A percentile compares a stretch with the other conserved stretches of the same genome.
phyloP scores from a whole-genome alignment of 2,888 invertebrate species.

The Lysandra bellargus region DNA sequence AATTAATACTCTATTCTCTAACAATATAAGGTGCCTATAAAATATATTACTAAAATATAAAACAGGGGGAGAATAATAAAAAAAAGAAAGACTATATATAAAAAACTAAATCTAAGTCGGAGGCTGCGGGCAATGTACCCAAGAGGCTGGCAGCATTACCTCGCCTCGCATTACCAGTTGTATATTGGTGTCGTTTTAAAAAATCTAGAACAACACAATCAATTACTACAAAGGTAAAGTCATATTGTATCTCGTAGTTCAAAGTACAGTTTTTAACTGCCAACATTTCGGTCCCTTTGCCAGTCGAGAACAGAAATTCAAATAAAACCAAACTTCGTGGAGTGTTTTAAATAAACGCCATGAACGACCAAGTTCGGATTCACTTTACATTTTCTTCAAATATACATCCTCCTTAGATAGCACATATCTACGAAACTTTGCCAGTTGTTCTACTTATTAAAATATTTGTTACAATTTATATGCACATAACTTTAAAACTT shows the following conservation, averaged over 20 bases:
- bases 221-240: background rate
- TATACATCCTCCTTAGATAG: constrained; percentile 23
- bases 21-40: too few species aligned
- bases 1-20: too few species aligned
- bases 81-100: too few species aligned
- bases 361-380: constrained; percentile 18
- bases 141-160: too few species aligned
- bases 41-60: too few species aligned
- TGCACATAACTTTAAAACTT: background rate
- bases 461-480: constrained; percentile 5
- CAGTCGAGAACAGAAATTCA: constrained; percentile 8
- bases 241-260: background rate
- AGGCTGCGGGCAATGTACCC: too few species aligned
- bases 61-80: too few species aligned
- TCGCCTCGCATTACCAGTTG: too few species aligned
- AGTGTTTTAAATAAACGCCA: constrained; percentile 27
- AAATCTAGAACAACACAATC: background rate
- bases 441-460: constrained; percentile 15
- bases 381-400: constrained; percentile 29
- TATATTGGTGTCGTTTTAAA: too few species aligned
- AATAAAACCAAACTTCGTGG: constrained; percentile 23
- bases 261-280: background rate
- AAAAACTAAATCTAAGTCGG: too few species aligned
- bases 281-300: constrained; percentile 1
- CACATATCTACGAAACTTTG: constrained; percentile 23